These are phyloP conservation scores for Orientallactaga bullata DNA, from an alignment of 2,113 vertebrate species.

Conservation along the genomic window DNA sequence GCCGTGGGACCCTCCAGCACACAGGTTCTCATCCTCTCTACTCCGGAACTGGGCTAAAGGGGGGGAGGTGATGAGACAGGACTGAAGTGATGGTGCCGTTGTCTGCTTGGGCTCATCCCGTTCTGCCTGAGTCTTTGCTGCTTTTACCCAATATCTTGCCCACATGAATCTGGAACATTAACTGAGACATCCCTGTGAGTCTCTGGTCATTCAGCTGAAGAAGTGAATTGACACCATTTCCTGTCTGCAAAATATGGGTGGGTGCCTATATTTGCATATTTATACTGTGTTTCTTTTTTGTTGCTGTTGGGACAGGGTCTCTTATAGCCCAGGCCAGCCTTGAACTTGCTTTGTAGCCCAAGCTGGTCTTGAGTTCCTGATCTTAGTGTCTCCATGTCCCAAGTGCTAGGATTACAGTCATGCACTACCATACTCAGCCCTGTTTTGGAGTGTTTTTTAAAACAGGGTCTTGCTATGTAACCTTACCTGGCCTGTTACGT, in stretches of 20 bases:
- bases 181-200: not conserved
- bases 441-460: not conserved
- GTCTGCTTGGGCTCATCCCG: not conserved
- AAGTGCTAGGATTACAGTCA: not conserved
- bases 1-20: constrained; percentile 95
- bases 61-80: not conserved
- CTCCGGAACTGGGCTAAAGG: not conserved
- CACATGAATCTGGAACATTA: not conserved
- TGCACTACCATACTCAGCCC: not conserved
- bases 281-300: not conserved
- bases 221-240: not conserved
- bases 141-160: not conserved
- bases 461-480: not conserved
- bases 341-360: not conserved
- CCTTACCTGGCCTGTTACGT: not conserved
- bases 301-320: not conserved
- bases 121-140: not conserved
- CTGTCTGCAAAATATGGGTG: not conserved
- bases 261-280: rapidly evolving
- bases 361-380: not conserved
- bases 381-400: not conserved
- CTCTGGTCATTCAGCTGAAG: not conserved
- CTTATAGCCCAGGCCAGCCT: not conserved
- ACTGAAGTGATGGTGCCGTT: not conserved
- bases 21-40: constrained; percentile 86